phyloP scores from a whole-genome alignment of 2,888 invertebrate genomes.

The Perizoma affinitatum region DNA sequence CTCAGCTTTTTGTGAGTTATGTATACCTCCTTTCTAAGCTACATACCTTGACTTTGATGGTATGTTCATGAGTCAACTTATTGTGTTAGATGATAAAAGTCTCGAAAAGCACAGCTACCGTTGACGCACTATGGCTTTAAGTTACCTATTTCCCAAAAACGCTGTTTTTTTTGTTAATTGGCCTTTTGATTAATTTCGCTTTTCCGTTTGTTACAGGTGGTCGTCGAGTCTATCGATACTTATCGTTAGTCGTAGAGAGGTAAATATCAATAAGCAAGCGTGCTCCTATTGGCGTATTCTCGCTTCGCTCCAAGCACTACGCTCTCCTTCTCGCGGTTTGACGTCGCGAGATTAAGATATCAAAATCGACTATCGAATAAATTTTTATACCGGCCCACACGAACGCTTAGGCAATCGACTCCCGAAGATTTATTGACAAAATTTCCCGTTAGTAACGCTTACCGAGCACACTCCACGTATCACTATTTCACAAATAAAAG shows the following conservation, averaged over 20 bases:
- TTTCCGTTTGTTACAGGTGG: constrained; percentile 84
- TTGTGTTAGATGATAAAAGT: too few relatives aligned
- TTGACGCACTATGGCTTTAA: background rate
- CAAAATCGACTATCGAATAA: constrained; percentile 75
- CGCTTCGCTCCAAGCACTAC: constrained; percentile 39
- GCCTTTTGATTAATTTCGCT: constrained; percentile 84
- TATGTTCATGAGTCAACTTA: too few relatives aligned
- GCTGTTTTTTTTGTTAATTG: constrained; percentile 66
- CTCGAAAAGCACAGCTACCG: too few relatives aligned
- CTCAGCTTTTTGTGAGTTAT: constrained; percentile 29
- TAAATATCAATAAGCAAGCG: constrained; percentile 31
- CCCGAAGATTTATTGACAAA: constrained; percentile 81
- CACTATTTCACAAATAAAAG: constrained; percentile 84
- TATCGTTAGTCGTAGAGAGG: constrained; percentile 64
- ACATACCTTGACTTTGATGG: background rate
- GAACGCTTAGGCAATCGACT: constrained; percentile 83
- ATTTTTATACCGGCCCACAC: constrained; percentile 79
- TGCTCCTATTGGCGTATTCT: constrained; percentile 48
- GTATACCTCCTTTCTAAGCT: constrained; percentile 12
- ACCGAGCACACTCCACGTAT: constrained; percentile 82
- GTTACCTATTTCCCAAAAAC: constrained; percentile 15
- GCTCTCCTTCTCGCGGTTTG: constrained; percentile 54
- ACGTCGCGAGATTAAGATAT: constrained; percentile 77
- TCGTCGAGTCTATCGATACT: constrained; percentile 70
- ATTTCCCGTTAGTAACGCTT: constrained; percentile 84